Evolutionary conservation across 2,888 invertebrate species (phyloP), one percentile per base, ranked within the genome.

Genomic region (Esperia sulphurella): DNA sequence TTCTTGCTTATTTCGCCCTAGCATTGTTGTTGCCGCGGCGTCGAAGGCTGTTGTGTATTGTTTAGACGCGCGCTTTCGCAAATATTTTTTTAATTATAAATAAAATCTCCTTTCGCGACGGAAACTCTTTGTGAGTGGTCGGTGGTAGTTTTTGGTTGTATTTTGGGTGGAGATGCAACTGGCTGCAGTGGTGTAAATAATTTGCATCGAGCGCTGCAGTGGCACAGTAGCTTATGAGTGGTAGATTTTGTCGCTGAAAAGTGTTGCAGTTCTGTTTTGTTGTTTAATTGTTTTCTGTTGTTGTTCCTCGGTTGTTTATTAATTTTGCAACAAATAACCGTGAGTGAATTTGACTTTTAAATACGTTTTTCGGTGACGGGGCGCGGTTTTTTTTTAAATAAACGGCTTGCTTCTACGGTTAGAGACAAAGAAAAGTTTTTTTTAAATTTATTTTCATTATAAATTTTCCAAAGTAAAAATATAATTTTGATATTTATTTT

Each of bases 1-100:
- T 90, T 89, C 90, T 90, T 90, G 90, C 90, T 90, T 90, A 87
- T 90, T 89, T 88, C 90, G 88, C 83, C 81, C 77, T 77, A 88
- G 90, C 90, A 90, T 90, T 90, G 90, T 90, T 90, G 90, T 89
- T 85, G 75, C 83, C 80, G 88, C 81, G 73, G 81, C 87, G 84
- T 71, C 74, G 80, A 71, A 75, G 84, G 68, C 84, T 88, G 89
- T 89, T 88, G 87, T 87, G 85, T 84, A 81, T 84, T 88, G 88
- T 88, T 88, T 88, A 82, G 84, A 80, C 64, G 77, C 77, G 80
- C 79, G 78, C 61, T 68, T 63, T 63, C 63, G 75, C 76, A 85
- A 77, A 83, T 80, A 82, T 71, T 10, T 61, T 54, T 75, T 73
- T 66, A 59, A 73, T 66, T 67, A 68, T 63, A 68, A 55, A 53